These are phyloP conservation scores for Coturnix japonica DNA, from an alignment of 2,113 vertebrate genomes.

Conservation along the genomic window DNA sequence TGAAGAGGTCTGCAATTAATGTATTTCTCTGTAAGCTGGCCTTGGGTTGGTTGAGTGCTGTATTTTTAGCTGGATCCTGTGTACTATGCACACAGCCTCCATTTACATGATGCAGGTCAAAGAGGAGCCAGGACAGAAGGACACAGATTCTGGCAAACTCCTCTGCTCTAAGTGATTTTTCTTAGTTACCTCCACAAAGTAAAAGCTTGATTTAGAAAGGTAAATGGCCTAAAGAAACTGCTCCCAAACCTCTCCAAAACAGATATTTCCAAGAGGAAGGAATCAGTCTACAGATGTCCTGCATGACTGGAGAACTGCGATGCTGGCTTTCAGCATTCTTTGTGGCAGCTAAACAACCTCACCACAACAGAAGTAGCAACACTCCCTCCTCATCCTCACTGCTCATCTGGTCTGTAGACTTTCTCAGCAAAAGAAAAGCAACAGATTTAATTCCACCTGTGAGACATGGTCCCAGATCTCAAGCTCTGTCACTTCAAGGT, in stretches of 20 bases:
- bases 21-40: fast-evolving
- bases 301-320: background rate
- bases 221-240: background rate
- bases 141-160: background rate
- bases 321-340: background rate
- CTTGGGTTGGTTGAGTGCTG: fast-evolving
- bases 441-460: background rate
- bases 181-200: background rate
- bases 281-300: background rate
- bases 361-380: background rate
- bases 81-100: too few species aligned
- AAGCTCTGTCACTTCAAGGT: background rate
- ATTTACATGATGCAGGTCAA: background rate
- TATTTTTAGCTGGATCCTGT: background rate
- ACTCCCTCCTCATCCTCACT: fast-evolving
- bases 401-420: background rate
- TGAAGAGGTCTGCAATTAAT: background rate
- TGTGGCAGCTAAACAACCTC: background rate
- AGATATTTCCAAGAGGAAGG: background rate
- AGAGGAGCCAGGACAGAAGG: background rate
- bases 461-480: background rate
- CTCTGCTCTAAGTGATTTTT: background rate
- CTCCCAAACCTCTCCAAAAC: background rate
- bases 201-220: background rate
- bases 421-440: background rate